phyloP scores from a whole-genome alignment of 2,888 invertebrate species.

The Amphipyra berbera region DNA sequence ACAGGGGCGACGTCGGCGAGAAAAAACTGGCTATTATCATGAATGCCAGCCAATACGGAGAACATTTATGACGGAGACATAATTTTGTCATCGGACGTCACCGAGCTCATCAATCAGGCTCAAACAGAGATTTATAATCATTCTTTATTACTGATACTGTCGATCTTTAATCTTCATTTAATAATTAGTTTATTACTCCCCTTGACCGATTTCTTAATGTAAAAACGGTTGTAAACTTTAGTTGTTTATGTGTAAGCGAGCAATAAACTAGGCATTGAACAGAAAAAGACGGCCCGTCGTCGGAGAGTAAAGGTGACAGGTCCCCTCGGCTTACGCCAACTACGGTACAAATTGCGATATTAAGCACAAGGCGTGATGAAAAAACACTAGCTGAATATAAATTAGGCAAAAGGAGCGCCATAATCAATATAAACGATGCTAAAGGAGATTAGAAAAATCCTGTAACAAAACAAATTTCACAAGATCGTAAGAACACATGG shows the following conservation, averaged over 20 bases:
- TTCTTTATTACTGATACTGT: constrained; percentile 65
- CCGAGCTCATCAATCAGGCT: constrained; percentile 69
- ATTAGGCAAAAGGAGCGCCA: constrained; percentile 88
- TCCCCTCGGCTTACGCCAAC: constrained; percentile 87
- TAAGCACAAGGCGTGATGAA: constrained; percentile 90
- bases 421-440: constrained; percentile 91
- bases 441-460: constrained; percentile 90
- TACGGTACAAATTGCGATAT: constrained; percentile 89
- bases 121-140: constrained; percentile 70
- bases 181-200: constrained; percentile 75
- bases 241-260: constrained; percentile 81
- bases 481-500: constrained; percentile 78
- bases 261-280: constrained; percentile 81
- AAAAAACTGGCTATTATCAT: constrained; percentile 76
- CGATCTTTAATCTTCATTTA: constrained; percentile 71
- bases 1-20: constrained; percentile 62
- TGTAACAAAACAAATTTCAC: constrained; percentile 88
- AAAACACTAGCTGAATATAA: constrained; percentile 90
- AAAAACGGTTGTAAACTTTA: constrained; percentile 76
- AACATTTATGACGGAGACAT: constrained; percentile 77
- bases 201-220: constrained; percentile 72
- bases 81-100: constrained; percentile 76
- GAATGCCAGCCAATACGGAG: constrained; percentile 71
- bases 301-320: constrained; percentile 86
- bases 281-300: constrained; percentile 78